Percentiles rank a stretch among this genome's conserved stretches.
Evolutionary conservation across 2,797 vertebrate genomes (phyloP).

Genomic region (Silurus aristotelis): DNA sequence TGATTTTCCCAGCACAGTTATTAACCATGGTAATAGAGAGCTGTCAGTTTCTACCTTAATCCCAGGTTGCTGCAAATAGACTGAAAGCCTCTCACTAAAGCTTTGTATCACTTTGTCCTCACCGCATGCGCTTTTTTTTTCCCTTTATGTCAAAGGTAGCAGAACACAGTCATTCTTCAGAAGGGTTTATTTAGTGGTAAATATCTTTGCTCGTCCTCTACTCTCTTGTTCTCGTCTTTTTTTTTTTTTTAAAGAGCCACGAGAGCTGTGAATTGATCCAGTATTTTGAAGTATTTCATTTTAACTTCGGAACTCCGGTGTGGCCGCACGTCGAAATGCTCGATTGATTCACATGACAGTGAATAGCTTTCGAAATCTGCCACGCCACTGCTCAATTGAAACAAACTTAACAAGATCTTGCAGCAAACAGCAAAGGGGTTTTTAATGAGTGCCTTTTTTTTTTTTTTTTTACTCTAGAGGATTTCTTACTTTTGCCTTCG

Average conservation of each 20-base stretch:
- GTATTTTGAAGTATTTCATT: neutral
- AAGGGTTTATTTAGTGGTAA: slow-evolving; percentile 37
- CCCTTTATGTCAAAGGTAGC: slow-evolving; percentile 38
- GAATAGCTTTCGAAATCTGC: neutral
- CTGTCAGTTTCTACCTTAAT: slow-evolving; percentile 50
- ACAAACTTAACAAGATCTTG: neutral
- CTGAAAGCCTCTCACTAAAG: slow-evolving; percentile 28
- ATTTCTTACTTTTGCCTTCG: neutral
- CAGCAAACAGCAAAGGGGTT: neutral
- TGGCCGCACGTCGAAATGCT: neutral
- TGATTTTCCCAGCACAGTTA: slow-evolving; percentile 55
- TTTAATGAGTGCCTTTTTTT: neutral
- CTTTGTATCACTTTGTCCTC: slow-evolving; percentile 32
- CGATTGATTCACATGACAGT: neutral
- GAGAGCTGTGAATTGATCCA: neutral
- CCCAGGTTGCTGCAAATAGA: slow-evolving; percentile 42
- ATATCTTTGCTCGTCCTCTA: slow-evolving; percentile 30
- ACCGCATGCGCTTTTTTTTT: neutral
- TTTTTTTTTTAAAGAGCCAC: neutral
- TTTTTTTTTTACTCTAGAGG: neutral
- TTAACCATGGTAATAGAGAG: slow-evolving; percentile 58
- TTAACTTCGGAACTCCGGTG: neutral
- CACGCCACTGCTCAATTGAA: neutral
- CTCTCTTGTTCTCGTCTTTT: neutral
- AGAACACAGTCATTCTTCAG: slow-evolving; percentile 29